Evolutionary conservation across 1,140 invertebrate genomes (phyloP).

Genomic region (Drosophila neocordata): DNA sequence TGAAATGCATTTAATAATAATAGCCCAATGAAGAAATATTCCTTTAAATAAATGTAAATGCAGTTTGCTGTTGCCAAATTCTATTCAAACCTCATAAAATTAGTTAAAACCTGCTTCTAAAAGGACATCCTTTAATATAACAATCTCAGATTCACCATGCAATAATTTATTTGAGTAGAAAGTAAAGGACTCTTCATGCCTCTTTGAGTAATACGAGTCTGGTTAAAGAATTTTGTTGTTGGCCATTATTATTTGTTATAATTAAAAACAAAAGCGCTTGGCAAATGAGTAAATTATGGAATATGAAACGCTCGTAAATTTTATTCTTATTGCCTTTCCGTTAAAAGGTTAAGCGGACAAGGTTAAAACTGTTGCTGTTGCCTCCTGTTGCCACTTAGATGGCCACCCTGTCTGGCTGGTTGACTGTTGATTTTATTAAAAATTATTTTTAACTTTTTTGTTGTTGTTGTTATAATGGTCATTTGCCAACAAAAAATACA

Average conservation of each 20-base stretch:
- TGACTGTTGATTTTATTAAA: conserved; percentile 43
- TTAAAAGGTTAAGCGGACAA: conserved; percentile 27
- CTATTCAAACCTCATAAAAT: too few species aligned
- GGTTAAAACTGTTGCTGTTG: conserved; percentile 45
- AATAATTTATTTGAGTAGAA: not conserved
- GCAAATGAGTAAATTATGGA: conserved; percentile 56
- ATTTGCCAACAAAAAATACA: conserved; percentile 37
- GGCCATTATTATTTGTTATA: conserved; percentile 50
- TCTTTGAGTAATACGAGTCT: not conserved
- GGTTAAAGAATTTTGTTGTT: not conserved
- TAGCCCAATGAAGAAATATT: too few species aligned
- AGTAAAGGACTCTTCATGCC: not conserved
- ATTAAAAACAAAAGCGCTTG: conserved; percentile 44
- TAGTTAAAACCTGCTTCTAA: too few species aligned
- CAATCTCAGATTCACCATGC: too few species aligned
- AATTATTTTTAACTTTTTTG: not conserved
- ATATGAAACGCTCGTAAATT: conserved; percentile 51
- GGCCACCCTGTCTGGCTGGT: not conserved
- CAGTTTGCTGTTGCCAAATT: too few species aligned
- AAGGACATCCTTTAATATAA: too few species aligned
- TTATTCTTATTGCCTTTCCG: conserved; percentile 25
- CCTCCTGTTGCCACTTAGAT: not conserved
- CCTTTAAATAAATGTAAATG: too few species aligned
- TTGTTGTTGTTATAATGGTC: not conserved
- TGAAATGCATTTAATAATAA: too few species aligned